Evolutionary conservation across 2,113 vertebrate genomes (phyloP), one percentile per base, ranked within the genome.

Genomic region (Thalassoma bifasciatum): DNA sequence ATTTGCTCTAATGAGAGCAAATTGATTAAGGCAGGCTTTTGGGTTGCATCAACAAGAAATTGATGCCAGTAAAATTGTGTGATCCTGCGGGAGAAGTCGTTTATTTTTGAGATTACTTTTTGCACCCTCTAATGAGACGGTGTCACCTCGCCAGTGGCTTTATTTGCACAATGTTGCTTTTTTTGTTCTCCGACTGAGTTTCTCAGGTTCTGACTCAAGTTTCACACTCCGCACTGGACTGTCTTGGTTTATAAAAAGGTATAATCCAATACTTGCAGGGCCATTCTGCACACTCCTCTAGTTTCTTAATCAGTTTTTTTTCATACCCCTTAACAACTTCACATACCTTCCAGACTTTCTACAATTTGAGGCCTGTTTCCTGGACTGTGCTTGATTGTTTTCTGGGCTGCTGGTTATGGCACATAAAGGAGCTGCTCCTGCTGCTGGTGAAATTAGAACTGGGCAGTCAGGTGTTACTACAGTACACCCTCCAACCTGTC

Each of bases 1-100:
- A 87, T 87, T 87, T 74, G 56, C 75, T 54, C 75, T 89, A 86
- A 89, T 86, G 79, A 86, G 77, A 75, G 81, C 53, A 70, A 65
- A 91, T 88, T 88, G 82, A 92, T 90, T 82, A 51, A 53, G 72
- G 57, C 73, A 44, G 51, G 30, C 57, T 72, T 22, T 34, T 58
- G 58, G 64, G 38, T 59, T 74, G 79, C 44, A 71, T 77, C 75
- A 77, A 77, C 64, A 73, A 73, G 42, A 66, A 76, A 84, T 21
- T 73, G 81, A 86, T 80, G 70, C 34, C 47, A 63, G 59, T n/a
- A 65, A 75, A 75, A 83, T 59, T 46, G 58, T 75, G 34, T 34
- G 30, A 61, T 81, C 75, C 42, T 67, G 12, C 52, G 44, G 54
- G 61, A 10, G 57, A 22, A 56, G 36, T 23, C 1, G 21, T 72